phyloP scores from a whole-genome alignment of 1,140 invertebrate genomes.

The Babylonia areolata region DNA sequence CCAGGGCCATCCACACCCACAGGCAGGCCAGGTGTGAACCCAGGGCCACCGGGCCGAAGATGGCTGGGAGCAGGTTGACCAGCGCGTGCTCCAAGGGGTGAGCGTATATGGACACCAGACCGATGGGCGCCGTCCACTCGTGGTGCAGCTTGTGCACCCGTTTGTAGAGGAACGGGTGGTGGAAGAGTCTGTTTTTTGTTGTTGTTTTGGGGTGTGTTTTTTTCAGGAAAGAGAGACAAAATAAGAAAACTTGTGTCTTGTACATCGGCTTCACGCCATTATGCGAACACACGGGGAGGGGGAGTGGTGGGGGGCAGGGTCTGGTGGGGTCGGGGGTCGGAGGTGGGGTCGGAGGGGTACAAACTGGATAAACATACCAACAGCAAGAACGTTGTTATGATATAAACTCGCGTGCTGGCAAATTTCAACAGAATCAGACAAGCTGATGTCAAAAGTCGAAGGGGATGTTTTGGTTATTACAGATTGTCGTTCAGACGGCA shows the following conservation, averaged over 20 bases:
- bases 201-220: too few relatives aligned
- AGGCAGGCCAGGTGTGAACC: conserved; percentile 88
- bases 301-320: too few relatives aligned
- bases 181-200: conserved; percentile 87
- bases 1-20: conserved; percentile 88
- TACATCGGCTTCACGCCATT: background rate
- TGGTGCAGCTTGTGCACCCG: conserved; percentile 89
- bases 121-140: conserved; percentile 71
- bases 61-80: conserved; percentile 87
- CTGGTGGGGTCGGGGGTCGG: too few relatives aligned
- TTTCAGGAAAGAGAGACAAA: background rate
- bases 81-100: conserved; percentile 92
- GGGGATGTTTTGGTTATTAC: too few relatives aligned
- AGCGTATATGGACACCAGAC: conserved; percentile 87
- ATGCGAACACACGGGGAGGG: too few relatives aligned
- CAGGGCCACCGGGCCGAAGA: conserved; percentile 86
- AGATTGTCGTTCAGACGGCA: too few relatives aligned
- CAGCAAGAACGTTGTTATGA: too few relatives aligned
- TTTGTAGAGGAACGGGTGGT: conserved; percentile 86
- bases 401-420: too few relatives aligned
- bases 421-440: too few relatives aligned
- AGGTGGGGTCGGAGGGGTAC: background rate
- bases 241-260: background rate
- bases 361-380: too few relatives aligned
- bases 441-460: too few relatives aligned